Conservation (phyloP, 2,113 vertebrate genomes). For the Oreotrochilus melanogaster region DNA sequence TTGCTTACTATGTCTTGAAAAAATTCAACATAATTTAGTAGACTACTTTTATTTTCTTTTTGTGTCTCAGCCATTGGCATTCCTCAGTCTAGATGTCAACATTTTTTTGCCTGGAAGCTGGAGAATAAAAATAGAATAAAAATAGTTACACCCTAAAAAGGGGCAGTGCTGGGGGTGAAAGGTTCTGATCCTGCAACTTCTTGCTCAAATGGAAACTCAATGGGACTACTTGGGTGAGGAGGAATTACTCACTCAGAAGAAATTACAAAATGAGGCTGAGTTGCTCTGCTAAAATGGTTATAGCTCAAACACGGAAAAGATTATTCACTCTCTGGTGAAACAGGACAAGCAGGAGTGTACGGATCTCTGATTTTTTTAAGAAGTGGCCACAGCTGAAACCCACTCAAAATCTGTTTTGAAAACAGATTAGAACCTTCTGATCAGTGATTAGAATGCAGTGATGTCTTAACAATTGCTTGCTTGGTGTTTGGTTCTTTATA, state of each 20-base stretch:
- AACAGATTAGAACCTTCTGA: not conserved
- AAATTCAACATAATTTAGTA: not conserved
- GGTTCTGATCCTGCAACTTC: slow-evolving; percentile 27
- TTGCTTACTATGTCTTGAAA: not conserved
- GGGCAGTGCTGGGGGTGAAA: slow-evolving; percentile 3
- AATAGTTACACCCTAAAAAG: slow-evolving; percentile 6
- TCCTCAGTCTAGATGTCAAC: slow-evolving; percentile 27
- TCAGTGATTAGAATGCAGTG: not conserved
- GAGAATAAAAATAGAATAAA: slow-evolving; percentile 62
- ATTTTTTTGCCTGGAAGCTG: slow-evolving; percentile 33
- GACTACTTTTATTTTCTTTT: not conserved
- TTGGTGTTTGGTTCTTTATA: not conserved
- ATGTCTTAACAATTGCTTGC: not conserved
- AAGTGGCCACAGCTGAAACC: not conserved
- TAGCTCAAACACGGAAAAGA: slow-evolving; percentile 19
- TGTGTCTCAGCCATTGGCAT: slow-evolving; percentile 14
- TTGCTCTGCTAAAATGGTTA: slow-evolving; percentile 27
- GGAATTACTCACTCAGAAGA: slow-evolving; percentile 9
- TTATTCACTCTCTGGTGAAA: not conserved
- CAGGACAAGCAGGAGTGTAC: not conserved
- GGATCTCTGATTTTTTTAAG: not conserved
- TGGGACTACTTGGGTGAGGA: not conserved
- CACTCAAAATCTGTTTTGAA: slow-evolving; percentile 7
- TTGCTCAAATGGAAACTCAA: slow-evolving; percentile 27
- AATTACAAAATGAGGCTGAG: not conserved